Evolutionary conservation across 2,888 invertebrate genomes (phyloP).

Genomic region (Limnephilus auricula): DNA sequence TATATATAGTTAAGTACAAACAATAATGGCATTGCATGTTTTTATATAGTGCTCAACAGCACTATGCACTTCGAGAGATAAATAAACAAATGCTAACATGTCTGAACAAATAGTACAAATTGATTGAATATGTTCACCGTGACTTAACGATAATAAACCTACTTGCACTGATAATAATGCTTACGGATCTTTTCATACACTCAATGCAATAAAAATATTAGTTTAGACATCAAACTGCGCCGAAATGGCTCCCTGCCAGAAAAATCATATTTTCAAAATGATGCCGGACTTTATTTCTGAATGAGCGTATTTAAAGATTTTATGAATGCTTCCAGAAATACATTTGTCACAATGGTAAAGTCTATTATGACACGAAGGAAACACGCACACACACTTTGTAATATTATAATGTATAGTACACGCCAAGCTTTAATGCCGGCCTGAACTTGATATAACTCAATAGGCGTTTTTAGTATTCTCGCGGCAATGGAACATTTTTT

Average conservation of each 20-base stretch:
- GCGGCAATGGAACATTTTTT: too few relatives aligned
- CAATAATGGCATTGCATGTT: neutral
- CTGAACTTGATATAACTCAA: too few relatives aligned
- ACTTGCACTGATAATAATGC: slow-evolving; percentile 6
- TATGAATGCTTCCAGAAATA: slow-evolving; percentile 11
- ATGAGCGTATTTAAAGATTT: slow-evolving; percentile 19
- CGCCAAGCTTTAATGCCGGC: too few relatives aligned
- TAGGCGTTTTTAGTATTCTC: too few relatives aligned
- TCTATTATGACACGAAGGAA: slow-evolving; percentile 6
- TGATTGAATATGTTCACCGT: slow-evolving; percentile 30
- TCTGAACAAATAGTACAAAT: neutral
- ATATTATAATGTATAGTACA: too few relatives aligned
- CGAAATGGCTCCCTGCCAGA: slow-evolving; percentile 39
- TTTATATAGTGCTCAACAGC: neutral
- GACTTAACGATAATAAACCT: slow-evolving; percentile 33
- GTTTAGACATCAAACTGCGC: slow-evolving; percentile 29
- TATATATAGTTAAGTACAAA: neutral
- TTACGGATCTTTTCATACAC: slow-evolving; percentile 42
- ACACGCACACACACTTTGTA: neutral
- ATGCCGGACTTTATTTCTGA: slow-evolving; percentile 45
- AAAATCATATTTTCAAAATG: slow-evolving; percentile 47
- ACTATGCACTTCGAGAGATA: neutral
- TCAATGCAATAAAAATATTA: slow-evolving; percentile 30
- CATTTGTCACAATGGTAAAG: slow-evolving; percentile 15
- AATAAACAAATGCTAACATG: neutral